These are phyloP conservation scores for Drosophila anceps DNA, from an alignment of 2,888 invertebrate species.

Conservation along the genomic window DNA sequence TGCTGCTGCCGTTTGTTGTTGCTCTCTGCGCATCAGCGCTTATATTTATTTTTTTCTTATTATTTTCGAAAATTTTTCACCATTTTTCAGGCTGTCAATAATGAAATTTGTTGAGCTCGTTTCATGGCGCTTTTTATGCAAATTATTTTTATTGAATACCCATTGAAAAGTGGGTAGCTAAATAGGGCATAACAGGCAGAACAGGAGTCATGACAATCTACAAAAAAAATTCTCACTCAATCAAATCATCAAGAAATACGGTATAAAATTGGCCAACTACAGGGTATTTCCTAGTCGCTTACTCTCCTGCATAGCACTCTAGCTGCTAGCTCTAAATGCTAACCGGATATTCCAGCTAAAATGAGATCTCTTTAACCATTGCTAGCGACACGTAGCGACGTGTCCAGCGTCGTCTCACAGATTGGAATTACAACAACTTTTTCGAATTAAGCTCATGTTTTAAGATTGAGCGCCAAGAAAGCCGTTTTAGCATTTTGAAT, in stretches of 20 bases:
- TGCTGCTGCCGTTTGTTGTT: conserved; percentile 13
- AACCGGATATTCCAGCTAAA: conserved; percentile 60
- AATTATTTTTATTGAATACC: conserved; percentile 16
- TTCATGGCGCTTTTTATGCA: conserved; percentile 35
- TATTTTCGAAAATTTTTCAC: conserved; percentile 47
- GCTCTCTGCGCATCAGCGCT: conserved; percentile 19
- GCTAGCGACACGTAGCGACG: conserved; percentile 43
- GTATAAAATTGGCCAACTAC: neutral
- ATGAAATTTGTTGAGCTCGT: conserved; percentile 41
- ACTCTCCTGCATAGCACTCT: neutral
- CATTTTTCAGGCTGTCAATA: conserved; percentile 65
- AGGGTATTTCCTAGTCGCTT: neutral
- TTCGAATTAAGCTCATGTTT: conserved; percentile 21
- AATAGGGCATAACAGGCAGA: neutral
- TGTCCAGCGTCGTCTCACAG: conserved; percentile 44
- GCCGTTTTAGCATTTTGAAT: conserved; percentile 9
- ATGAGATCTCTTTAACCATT: conserved; percentile 29
- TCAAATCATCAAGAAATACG: neutral
- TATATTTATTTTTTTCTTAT: neutral
- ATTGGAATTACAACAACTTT: conserved; percentile 34
- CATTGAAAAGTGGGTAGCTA: neutral
- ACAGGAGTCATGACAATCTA: neutral
- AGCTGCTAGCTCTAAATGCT: conserved; percentile 27
- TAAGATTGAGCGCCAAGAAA: conserved; percentile 32
- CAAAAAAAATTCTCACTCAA: neutral